Base-by-base conservation (phyloP, 2,888 invertebrate genomes). In the Tortricodes alternella region DNA sequence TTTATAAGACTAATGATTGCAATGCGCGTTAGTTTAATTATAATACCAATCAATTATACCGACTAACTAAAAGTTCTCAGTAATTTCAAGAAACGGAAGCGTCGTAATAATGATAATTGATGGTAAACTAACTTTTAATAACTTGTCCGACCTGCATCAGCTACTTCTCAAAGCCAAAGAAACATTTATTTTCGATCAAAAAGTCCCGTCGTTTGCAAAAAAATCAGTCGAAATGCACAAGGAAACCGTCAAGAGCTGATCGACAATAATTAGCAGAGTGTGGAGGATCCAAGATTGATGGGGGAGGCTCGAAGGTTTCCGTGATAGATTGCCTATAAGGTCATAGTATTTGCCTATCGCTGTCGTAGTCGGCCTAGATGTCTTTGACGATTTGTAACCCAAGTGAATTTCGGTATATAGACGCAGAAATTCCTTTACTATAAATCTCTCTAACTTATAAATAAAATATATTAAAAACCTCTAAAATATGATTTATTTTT, bases 241-340 rank as follows among this genome's bases (percentile, higher is more conserved):
- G 55, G 48, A 49, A 49, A 18, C 18, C 21, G 37, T 49, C 56
- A 44, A 50, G 29, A 16, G 19, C 44, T 37, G 56, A 44, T 52
- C 43, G 59, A 48, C 59, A 59, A 59, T 59, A 59, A 57, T 57
- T 59, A 59, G 57, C 43, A 38, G 48, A 56, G 52, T 51, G 46
- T 56, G 55, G 56, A 44, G 43, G 83, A 83, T 79, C 70, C 75
- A 85, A 89, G 89, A 89, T 89, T 89, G 89, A 89, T 89, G 85
- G 80, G 73, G 64, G 58, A 69, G 74, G 78, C 83, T 83, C 85
- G 83, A 83, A 86, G 87, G 87, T 85, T 81, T 87, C 81, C 86
- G 87, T 89, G 89, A 89, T 89, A 86, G 87, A 89, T 89, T 85
- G 81, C 86, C 71, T 76, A 86, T 88, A 85, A 88, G 87, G 86